These are phyloP conservation scores for Nymphicus hollandicus DNA, from an alignment of 2,113 vertebrate species.

Conservation along the genomic window DNA sequence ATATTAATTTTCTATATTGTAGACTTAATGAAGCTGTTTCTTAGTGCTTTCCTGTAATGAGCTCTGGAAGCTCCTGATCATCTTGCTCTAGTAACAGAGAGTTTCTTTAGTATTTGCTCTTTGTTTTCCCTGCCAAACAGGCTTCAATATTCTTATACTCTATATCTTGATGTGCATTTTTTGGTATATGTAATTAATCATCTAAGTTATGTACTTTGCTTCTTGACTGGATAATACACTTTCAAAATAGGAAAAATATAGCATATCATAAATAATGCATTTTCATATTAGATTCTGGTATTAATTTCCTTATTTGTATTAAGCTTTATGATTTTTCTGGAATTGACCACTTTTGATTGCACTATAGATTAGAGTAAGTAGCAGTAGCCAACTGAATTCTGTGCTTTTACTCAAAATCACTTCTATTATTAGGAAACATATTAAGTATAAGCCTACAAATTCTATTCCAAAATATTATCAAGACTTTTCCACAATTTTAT, in stretches of 20 bases:
- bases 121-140: neutral
- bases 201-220: neutral
- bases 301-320: neutral
- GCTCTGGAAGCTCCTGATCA: neutral
- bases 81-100: neutral
- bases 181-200: neutral
- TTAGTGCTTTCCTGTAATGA: neutral
- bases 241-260: neutral
- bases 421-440: neutral
- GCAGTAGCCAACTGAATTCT: neutral
- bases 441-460: neutral
- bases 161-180: neutral
- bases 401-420: neutral
- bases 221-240: neutral
- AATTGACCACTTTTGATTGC: neutral
- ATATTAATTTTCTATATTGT: neutral
- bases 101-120: neutral
- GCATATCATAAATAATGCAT: neutral
- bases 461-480: neutral
- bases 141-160: neutral
- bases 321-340: neutral
- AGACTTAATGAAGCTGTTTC: neutral
- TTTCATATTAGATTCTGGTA: neutral
- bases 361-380: neutral
- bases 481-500: neutral